Evolutionary conservation across 2,797 vertebrate genomes (phyloP), one percentile per base, ranked within the genome.

Genomic region (Malurus splendens): DNA sequence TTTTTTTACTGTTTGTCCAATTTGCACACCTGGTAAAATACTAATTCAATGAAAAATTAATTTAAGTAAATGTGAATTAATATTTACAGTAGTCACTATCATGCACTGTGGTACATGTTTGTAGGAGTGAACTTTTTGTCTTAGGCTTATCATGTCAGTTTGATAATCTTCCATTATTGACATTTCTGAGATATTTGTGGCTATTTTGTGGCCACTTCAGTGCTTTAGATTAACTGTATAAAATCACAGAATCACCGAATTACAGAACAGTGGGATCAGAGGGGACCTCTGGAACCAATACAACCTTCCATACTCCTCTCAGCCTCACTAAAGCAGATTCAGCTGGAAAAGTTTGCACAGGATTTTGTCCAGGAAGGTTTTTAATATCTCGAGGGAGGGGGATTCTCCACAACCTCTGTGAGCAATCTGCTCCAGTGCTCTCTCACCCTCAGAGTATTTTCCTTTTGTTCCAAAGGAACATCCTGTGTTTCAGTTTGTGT

Each of bases 271-370:
- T 32, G 30, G 18, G 30, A 9, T 32, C 2, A 2, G 50, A 42
- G 32, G 23, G 6, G 30, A 12, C 15, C 17, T 54, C 50, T 54
- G 38, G 36, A 51, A 68, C 23, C 25, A 20, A 6, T 32, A 14
- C 2, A 16, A 14, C 18, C 30, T 68, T 10, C 50, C 18, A 11
- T 1, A 2, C 11, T 19, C 23, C 17, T 3, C 4, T 20, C 57
- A 28, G 8, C 33, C 17, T 32, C 50, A 25, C 17, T 6, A 25
- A 67, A 24, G 38, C 12, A 52, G 48, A 32, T 68, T 68, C 30
- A 41, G 17, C 22, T 32, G 50, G 16, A 68, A 25, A 12, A 41
- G 38, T 7, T 9, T 52, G 30, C 16, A 52, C 30, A 41, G 50
- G 17, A 25, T 52, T 42, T 17, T 52, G 30, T 25, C 22, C 30